Base-by-base conservation (phyloP, 2,113 vertebrate genomes). In the Pseudorasbora parva region DNA sequence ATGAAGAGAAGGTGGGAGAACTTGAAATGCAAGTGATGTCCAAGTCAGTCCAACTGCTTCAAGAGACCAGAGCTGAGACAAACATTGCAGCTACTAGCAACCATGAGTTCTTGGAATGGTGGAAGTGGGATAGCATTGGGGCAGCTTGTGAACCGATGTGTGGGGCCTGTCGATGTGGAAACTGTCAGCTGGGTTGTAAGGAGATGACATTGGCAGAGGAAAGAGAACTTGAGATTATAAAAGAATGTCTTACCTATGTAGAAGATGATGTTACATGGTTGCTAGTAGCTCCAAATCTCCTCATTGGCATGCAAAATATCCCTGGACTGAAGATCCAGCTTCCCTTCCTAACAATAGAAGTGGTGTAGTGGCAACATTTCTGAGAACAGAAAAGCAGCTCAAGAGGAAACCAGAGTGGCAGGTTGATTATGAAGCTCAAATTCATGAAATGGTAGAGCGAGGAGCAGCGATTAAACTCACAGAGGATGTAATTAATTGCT, bases 151-250 rank as follows among this genome's bases (percentile, higher is more conserved):
- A 87, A 5, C 84, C 83, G 1, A 87, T 57, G 21, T 89, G 87
- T 81, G 85, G 87, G 4, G 78, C 85, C 23, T 85, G 85, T 8
- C 14, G 78, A 7, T 43, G 41, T 43, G 41, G 41, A 43, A 43
- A 43, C 1, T 87, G 84, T 57, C 75, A 73, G 8, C 78, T 84
- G 19, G 85, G 87, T 43, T 85, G 85, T 1, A 89, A 83, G 5
- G 41, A 84, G 14, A 90, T 90, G 82, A 86, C 86, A 1, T 12
- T 89, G 3, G 45, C 21, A 30, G 84, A 86, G 37, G 86, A 88
- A 19, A 83, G 25, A 30, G 84, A 89, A 14, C 56, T 86, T 1
- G 74, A 89, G 41, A 56, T 86, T 0, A 85, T 86, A 19, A 85
- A 23, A 5, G 7, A 73, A 41, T 64, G 86, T 17, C 86, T 89